Percentiles rank a stretch among this genome's conserved stretches.
These are phyloP conservation scores for Engraulis encrasicolus DNA, from an alignment of 2,113 vertebrate genomes.

Conservation along the genomic window DNA sequence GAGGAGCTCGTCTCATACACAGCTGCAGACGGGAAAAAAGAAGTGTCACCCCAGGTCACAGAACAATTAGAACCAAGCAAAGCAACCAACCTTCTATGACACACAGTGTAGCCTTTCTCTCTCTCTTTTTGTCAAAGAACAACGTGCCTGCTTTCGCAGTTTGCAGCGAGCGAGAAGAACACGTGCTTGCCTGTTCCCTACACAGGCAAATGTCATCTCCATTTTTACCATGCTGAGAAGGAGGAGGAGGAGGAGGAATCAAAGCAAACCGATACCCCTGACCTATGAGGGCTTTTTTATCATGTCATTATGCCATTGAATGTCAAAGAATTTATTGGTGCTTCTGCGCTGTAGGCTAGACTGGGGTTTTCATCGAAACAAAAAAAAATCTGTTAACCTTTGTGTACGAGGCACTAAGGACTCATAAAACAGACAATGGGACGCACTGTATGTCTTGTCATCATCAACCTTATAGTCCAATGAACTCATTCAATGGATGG, in stretches of 20 bases:
- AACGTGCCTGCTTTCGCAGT: background rate
- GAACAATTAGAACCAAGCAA: background rate
- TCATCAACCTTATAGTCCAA: too few relatives aligned
- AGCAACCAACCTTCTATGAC: background rate
- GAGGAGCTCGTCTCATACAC: conserved; percentile 34
- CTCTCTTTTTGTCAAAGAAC: background rate
- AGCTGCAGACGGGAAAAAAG: conserved; percentile 32
- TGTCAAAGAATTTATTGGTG: conserved; percentile 1
- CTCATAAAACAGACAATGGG: too few relatives aligned
- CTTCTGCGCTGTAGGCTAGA: background rate
- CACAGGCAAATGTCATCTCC: background rate
- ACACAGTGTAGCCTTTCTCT: too few relatives aligned
- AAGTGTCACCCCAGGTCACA: conserved; percentile 49
- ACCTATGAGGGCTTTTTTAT: background rate
- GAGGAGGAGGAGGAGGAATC: too few relatives aligned
- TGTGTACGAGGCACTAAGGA: background rate
- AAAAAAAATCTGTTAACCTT: background rate
- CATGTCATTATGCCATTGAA: background rate
- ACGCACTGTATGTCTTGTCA: too few relatives aligned
- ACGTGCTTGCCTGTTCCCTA: background rate
- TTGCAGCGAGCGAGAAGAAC: background rate
- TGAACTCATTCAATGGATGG: too few relatives aligned
- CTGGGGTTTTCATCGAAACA: background rate
- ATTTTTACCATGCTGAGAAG: background rate
- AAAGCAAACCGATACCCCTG: background rate